Evolutionary conservation across 53 echinoderm and acorn worm genomes (phyloP), one percentile per base, ranked within the genome.

Genomic region (Crossaster papposus): DNA sequence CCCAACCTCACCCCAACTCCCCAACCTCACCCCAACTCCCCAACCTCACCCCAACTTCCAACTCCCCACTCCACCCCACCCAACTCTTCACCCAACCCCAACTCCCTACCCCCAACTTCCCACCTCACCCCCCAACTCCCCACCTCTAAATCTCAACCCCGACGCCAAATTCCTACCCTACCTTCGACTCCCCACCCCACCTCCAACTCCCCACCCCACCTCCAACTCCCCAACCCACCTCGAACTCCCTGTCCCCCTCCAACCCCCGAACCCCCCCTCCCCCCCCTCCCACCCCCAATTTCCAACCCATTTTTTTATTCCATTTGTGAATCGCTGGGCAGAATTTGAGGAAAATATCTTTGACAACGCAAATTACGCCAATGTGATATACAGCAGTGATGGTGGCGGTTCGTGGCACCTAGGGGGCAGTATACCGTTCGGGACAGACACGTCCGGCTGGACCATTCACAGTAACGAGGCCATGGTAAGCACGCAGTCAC

Each of bases 281-380:
- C 6, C 29, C 79, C 44, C 2, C 52, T 35, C 52, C 29, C 10
- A 15, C 34, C 79, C n/a, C 50, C 12, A 11, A 13, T 36, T 11
- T 35, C 36, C 34, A 44, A 44, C 44, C 28, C 10, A 29, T 14
- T n/a, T n/a, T n/a, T n/a, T n/a, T n/a, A n/a, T n/a, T n/a, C 63
- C 36, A 11, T 36, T 2, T 18, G 23, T 71, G n/a, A 13, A 63
- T 28, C 36, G 65, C 88, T 50, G 44, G 36, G 75, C 92, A 95
- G 95, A 84, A 32, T 72, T 81, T 13, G 79, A 83, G 23, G 88
- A 91, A 77, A 96, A 95, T 85, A 79, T 92, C 52, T 26, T 83
- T 30, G 93, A 95, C 85, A 96, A 62, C 37, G 93, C 97, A 51
- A 95, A 95, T 84, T 95, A 95, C 90, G 95, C 95, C 58, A 95